Evolutionary conservation across 2,797 vertebrate genomes (phyloP).

Genomic region (Gastrophryne carolinensis): DNA sequence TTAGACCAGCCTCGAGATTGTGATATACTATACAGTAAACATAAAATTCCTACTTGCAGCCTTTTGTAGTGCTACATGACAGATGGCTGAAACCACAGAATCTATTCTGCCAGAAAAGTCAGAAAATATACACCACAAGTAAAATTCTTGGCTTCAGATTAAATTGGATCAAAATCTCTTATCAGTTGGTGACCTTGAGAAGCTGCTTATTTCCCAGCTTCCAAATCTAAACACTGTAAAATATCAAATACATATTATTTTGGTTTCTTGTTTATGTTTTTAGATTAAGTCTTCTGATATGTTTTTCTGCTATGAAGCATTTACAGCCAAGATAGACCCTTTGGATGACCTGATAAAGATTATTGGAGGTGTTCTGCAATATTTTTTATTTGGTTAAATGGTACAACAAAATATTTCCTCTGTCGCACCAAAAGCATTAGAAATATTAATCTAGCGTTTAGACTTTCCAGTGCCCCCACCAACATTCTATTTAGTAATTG

Average conservation of each 20-base stretch:
- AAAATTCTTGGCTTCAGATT: conserved; percentile 31
- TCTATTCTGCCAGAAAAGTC: conserved; percentile 12
- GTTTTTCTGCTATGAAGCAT: background rate
- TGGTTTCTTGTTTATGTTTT: background rate
- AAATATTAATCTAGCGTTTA: too few relatives aligned
- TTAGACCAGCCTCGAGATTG: background rate
- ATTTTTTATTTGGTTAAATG: too few relatives aligned
- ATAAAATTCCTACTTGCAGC: background rate
- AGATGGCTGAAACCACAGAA: conserved; percentile 17
- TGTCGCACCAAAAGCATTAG: too few relatives aligned
- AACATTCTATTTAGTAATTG: too few relatives aligned
- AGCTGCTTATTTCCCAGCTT: conserved; percentile 3
- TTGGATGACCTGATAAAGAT: too few relatives aligned
- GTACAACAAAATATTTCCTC: too few relatives aligned
- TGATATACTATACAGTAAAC: conserved; percentile 2
- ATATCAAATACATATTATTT: conserved; percentile 2
- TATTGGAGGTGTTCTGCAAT: too few relatives aligned
- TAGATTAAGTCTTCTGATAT: background rate
- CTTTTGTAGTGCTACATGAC: conserved; percentile 16
- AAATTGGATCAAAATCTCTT: conserved; percentile 22
- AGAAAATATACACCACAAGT: conserved; percentile 32
- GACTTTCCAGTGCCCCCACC: too few relatives aligned
- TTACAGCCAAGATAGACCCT: too few relatives aligned
- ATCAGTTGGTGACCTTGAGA: conserved; percentile 21
- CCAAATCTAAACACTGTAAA: background rate